These are phyloP conservation scores for Platyura marginata DNA, from an alignment of 1,140 invertebrate species.

Conservation along the genomic window DNA sequence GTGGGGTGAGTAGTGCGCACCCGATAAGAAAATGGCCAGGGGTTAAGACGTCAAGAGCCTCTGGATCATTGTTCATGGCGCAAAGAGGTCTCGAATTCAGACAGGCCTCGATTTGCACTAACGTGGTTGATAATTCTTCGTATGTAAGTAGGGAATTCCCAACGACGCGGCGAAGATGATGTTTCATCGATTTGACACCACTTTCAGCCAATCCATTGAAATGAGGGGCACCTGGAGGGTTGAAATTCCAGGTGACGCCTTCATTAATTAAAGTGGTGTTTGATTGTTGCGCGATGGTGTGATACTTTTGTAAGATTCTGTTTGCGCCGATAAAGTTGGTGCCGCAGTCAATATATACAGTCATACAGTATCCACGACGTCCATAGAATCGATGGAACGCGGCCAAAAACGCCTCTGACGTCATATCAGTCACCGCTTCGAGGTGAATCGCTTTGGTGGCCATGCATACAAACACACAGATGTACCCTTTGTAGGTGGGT, in stretches of 20 bases:
- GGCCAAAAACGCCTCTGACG: constrained; percentile 15
- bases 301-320: not conserved
- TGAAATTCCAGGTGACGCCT: constrained; percentile 15
- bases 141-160: constrained; percentile 7
- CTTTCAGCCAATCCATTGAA: constrained; percentile 20
- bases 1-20: constrained; percentile 9
- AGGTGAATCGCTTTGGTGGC: constrained; percentile 20
- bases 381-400: constrained; percentile 14
- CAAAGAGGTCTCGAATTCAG: constrained; percentile 11
- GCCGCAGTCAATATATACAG: constrained; percentile 15
- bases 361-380: constrained; percentile 8
- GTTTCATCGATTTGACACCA: constrained; percentile 10
- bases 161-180: constrained; percentile 6
- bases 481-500: constrained; percentile 8
- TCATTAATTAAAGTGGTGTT: not conserved
- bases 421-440: constrained; percentile 17
- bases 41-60: constrained; percentile 10
- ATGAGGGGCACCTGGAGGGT: constrained; percentile 13
- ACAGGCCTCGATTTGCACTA: constrained; percentile 10
- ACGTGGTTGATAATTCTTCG: constrained; percentile 8
- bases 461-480: constrained; percentile 12
- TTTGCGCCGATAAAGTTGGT: constrained; percentile 16
- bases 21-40: constrained; percentile 21
- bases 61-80: constrained; percentile 10
- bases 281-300: not conserved